Percentiles rank a stretch among this genome's conserved stretches.
These are phyloP conservation scores for Agriopis marginaria DNA, from an alignment of 2,888 invertebrate genomes.

Conservation along the genomic window DNA sequence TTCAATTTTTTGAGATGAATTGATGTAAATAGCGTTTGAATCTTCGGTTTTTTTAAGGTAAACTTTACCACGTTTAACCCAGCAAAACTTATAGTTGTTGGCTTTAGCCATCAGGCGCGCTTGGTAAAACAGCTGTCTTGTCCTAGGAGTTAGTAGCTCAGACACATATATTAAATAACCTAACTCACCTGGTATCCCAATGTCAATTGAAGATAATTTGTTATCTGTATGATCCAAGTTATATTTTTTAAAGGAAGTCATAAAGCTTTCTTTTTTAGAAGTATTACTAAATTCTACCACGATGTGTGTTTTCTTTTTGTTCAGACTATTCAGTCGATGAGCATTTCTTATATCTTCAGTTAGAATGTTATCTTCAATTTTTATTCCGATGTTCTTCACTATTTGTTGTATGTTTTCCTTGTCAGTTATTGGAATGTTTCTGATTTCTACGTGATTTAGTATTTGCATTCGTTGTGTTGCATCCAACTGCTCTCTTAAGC, in stretches of 20 bases:
- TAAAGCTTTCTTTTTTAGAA: not conserved
- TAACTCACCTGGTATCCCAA: not conserved
- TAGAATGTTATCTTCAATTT: not conserved
- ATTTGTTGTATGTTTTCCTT: not conserved
- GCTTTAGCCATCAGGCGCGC: not conserved
- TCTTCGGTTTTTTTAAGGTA: not conserved
- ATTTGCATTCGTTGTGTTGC: not conserved
- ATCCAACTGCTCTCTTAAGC: not conserved
- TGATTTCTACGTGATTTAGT: not conserved
- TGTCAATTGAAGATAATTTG: not conserved
- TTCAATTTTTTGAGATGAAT: not conserved
- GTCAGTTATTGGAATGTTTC: not conserved
- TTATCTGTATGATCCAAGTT: not conserved
- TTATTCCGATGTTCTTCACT: not conserved
- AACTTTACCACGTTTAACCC: not conserved
- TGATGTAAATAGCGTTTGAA: not conserved
- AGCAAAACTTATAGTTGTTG: not conserved
- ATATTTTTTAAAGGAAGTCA: not conserved
- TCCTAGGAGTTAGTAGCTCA: not conserved
- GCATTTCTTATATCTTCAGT: not conserved
- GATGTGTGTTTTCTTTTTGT: not conserved
- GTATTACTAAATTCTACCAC: not conserved
- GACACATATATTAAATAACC: not conserved
- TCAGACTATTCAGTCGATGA: not conserved
- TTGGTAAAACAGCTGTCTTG: not conserved